Evolutionary conservation across 2,888 invertebrate species (phyloP), one percentile per base, ranked within the genome.

Genomic region (Clostera curtula): DNA sequence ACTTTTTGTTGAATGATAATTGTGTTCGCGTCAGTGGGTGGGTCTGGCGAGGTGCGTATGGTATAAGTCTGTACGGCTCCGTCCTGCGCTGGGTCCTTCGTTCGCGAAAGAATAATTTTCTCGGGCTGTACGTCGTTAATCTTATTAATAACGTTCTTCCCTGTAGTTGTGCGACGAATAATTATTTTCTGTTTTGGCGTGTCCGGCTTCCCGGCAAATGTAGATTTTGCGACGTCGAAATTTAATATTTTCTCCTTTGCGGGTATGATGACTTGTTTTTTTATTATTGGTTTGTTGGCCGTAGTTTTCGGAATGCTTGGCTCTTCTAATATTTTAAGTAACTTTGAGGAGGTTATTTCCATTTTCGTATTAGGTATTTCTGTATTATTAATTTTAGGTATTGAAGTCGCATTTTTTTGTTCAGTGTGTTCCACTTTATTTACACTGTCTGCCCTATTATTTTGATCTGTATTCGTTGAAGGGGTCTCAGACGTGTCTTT

Each of bases 311-410:
- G 66, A 36, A 65, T 54, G 29, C 57, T 58, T 0, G 83, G 77
- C 40, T 86, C 86, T 45, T 87, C 86, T 38, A 88, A 61, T 29
- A 88, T 86, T 56, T 87, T 86, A 33, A 88, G 60, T 20, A 88
- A 54, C 63, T 86, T 88, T 1, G 87, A 85, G 3, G 86, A 74
- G 4, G 76, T 66, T n/a, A 72, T 70, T 27, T 74, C 77, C 30
- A 63, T 66, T 36, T 66, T 73, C 4, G 44, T 36, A 29, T 51
- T 57, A 24, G 40, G 44, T 13, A 49, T 36, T 25, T 71, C 69
- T 35, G 43, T 65, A 19, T 40, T 63, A 29, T 52, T 65, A 19
- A 73, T 69, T 34, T 42, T 59, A 3, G 63, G 54, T 29, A 59
- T 36, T 29, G 55, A 47, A 17, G 62, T 50, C 22, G 69, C 28